Percentiles rank a stretch among this genome's conserved stretches.
phyloP scores from a whole-genome alignment of 2,888 invertebrate species.

The Apamea crenata region DNA sequence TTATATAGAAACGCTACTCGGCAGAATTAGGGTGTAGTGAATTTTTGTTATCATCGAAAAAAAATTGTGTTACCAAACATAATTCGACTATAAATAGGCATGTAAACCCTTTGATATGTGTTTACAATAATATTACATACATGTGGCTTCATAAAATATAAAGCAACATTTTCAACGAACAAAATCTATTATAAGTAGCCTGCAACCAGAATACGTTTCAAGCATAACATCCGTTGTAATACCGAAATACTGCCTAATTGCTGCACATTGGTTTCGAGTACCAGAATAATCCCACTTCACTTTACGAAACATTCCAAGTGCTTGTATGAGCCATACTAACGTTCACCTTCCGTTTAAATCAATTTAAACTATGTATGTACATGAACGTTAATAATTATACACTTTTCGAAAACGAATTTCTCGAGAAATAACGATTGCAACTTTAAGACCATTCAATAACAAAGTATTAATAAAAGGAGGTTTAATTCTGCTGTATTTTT shows the following conservation, averaged over 20 bases:
- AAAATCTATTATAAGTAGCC: background rate
- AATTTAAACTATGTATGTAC: background rate
- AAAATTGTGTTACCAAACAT: no score
- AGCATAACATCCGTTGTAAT: slow-evolving; percentile 8
- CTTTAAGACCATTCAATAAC: background rate
- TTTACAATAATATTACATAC: background rate
- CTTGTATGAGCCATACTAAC: slow-evolving; percentile 11
- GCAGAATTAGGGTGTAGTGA: background rate
- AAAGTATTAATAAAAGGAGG: background rate
- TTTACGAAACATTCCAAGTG: slow-evolving; percentile 14
- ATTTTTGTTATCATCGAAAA: background rate
- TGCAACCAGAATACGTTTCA: background rate
- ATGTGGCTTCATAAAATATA: background rate
- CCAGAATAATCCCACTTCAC: slow-evolving; percentile 25
- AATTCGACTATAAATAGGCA: background rate
- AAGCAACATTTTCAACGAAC: background rate
- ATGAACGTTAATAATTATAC: background rate
- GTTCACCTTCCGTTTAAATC: slow-evolving; percentile 20
- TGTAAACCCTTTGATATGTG: background rate
- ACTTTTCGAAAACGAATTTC: background rate
- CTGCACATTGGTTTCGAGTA: slow-evolving; percentile 20
- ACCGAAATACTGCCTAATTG: slow-evolving; percentile 5
- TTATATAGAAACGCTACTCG: background rate
- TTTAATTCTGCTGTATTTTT: background rate
- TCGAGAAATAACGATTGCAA: background rate